These are phyloP conservation scores for Ibidorhyncha struthersii DNA, from an alignment of 2,113 vertebrate species.

Conservation along the genomic window DNA sequence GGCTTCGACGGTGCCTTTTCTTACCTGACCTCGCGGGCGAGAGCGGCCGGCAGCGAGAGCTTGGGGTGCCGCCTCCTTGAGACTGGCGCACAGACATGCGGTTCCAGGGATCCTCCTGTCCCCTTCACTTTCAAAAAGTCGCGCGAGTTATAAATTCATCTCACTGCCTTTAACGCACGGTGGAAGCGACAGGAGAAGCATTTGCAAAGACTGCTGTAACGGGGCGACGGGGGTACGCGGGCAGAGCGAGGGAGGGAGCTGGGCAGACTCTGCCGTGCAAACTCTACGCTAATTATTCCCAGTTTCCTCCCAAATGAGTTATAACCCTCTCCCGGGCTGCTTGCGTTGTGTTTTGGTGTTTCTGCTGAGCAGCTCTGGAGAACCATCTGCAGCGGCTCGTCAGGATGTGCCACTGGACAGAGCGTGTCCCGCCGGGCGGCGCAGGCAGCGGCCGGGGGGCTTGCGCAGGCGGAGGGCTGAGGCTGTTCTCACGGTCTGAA, in stretches of 20 bases:
- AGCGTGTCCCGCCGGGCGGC: too few species aligned
- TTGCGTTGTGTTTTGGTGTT: neutral
- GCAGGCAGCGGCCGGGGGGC: neutral
- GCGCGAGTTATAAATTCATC: neutral
- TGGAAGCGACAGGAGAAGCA: neutral
- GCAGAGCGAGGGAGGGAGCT: neutral
- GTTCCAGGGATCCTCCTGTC: neutral
- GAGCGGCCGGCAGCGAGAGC: accelerated
- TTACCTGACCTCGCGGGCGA: neutral
- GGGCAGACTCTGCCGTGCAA: neutral
- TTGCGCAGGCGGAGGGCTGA: neutral
- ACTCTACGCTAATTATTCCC: neutral
- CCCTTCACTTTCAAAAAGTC: neutral
- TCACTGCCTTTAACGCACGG: neutral
- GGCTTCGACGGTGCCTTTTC: neutral
- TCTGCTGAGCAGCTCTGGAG: neutral
- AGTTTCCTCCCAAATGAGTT: neutral
- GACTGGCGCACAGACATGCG: accelerated
- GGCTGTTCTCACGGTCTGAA: neutral
- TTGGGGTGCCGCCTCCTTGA: neutral
- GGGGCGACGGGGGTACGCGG: accelerated
- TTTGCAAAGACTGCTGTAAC: neutral
- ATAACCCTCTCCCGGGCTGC: neutral
- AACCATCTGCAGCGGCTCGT: neutral
- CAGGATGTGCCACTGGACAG: too few species aligned